Evolutionary conservation across 2,113 vertebrate species (phyloP).

Genomic region (Caretta caretta): DNA sequence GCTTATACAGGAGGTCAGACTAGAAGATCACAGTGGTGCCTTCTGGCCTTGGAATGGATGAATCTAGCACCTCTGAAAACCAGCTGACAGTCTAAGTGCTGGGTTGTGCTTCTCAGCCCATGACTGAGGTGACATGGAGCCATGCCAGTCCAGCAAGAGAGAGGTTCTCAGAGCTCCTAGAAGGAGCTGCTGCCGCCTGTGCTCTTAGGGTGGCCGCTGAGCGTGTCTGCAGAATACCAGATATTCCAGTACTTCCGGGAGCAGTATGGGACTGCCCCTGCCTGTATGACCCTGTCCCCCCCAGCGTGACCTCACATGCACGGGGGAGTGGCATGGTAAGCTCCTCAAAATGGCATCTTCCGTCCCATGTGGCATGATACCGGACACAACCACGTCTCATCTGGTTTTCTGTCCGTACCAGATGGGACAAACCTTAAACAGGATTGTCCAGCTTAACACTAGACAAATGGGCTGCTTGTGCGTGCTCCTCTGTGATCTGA

Average conservation of each 20-base stretch:
- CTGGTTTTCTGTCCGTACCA: not conserved
- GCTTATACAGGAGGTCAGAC: not conserved
- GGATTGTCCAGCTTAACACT: not conserved
- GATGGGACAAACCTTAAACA: not conserved
- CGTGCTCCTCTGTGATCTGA: not conserved
- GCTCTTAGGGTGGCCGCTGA: not conserved
- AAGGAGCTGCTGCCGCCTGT: not conserved
- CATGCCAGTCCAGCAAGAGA: conserved; percentile 25
- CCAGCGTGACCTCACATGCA: not conserved
- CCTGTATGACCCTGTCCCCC: not conserved
- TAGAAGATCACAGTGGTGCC: not conserved
- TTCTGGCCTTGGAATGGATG: not conserved
- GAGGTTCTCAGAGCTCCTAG: conserved; percentile 1
- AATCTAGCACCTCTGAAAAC: too few relatives aligned
- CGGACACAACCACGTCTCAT: not conserved
- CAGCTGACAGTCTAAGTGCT: not conserved
- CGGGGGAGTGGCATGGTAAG: not conserved
- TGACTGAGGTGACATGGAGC: not conserved
- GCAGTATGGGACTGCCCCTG: not conserved
- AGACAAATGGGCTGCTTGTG: not conserved
- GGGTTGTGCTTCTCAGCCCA: not conserved
- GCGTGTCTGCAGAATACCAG: not conserved
- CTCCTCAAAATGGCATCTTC: not conserved
- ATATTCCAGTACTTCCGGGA: not conserved
- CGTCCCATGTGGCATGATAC: not conserved